Conservation (phyloP, 1,140 invertebrate genomes). For the Achroia grisella region DNA sequence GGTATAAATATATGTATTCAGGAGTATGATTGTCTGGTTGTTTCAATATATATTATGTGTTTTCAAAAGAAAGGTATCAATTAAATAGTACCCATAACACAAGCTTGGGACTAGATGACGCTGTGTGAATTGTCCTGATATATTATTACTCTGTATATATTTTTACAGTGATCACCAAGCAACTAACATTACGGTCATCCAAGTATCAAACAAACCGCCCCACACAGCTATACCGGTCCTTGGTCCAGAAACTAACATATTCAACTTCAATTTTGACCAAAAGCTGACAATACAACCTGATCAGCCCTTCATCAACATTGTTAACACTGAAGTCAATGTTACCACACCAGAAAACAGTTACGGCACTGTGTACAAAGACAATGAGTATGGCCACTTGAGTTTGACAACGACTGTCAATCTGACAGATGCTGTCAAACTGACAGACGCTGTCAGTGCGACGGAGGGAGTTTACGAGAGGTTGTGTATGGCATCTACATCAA, state of each 20-base stretch:
- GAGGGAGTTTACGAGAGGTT: conserved; percentile 48
- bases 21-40: no score
- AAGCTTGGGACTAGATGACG: no score
- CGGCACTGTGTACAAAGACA: conserved; percentile 39
- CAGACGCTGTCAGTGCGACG: conserved; percentile 5
- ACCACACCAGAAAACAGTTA: conserved; percentile 25
- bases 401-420: conserved; percentile 52
- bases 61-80: neutral
- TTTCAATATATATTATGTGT: no score
- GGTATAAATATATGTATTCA: no score
- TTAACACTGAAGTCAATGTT: conserved; percentile 44
- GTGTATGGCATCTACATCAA: conserved; percentile 56
- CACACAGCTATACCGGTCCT: conserved; percentile 57
- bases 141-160: no score
- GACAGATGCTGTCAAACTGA: conserved; percentile 19
- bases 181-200: conserved; percentile 55
- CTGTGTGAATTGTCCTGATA: no score
- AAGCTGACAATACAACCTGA: conserved; percentile 21
- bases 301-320: conserved; percentile 46
- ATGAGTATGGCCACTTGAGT: conserved; percentile 55
- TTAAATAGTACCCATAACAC: no score
- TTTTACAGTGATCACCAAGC: conserved; percentile 39
- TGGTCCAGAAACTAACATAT: conserved; percentile 41
- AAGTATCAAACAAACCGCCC: conserved; percentile 55
- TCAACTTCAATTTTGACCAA: conserved; percentile 51